Evolutionary conservation across 2,113 vertebrate species (phyloP).

Genomic region (Heptranchias perlo): DNA sequence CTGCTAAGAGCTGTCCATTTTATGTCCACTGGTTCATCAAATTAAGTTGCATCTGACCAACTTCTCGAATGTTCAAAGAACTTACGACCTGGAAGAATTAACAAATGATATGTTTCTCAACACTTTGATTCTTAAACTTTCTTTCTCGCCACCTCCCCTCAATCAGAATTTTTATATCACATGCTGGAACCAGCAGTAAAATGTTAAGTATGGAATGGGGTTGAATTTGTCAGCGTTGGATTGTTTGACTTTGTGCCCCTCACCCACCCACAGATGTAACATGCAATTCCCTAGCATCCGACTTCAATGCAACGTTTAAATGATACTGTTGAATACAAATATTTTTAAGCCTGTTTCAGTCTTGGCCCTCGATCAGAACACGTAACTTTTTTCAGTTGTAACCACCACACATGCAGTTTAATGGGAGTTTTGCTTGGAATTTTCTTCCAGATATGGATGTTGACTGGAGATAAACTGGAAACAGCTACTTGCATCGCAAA

Average conservation of each 20-base stretch:
- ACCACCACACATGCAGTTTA: not conserved
- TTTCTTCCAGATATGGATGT: slow-evolving; percentile 84
- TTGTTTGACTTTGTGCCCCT: not conserved
- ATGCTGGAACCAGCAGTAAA: not conserved
- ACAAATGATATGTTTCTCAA: not conserved
- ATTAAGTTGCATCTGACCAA: not conserved
- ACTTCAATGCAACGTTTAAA: not conserved
- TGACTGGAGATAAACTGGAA: slow-evolving; percentile 94
- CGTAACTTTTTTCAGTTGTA: not conserved
- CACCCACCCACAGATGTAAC: not conserved
- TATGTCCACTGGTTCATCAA: not conserved
- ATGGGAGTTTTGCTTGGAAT: not conserved
- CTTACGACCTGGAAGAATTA: not conserved
- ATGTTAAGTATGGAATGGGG: not conserved
- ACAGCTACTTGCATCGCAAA: slow-evolving; percentile 95
- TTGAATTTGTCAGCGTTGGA: not conserved
- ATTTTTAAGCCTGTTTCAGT: not conserved
- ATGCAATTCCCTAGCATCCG: not conserved
- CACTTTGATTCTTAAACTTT: not conserved
- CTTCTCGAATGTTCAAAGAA: not conserved
- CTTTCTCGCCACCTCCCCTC: not conserved
- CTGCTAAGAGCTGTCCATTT: not conserved
- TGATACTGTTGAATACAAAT: not conserved
- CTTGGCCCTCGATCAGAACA: not conserved
- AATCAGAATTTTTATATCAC: not conserved